These are phyloP conservation scores for Taphrorychus bicolor DNA, from an alignment of 2,888 invertebrate genomes.

Conservation along the genomic window DNA sequence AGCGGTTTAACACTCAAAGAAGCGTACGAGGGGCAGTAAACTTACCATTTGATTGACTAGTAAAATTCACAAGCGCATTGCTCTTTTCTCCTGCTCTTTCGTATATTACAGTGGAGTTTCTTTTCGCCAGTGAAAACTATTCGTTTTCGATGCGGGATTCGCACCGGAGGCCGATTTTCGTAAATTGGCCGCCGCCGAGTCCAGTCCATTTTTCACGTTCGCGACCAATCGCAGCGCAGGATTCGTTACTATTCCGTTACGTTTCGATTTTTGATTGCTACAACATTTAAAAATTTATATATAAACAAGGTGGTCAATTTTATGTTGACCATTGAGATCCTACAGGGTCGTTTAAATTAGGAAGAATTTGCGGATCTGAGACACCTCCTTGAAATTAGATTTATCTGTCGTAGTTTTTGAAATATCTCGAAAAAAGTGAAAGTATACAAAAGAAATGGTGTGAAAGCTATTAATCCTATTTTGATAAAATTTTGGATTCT, in stretches of 20 bases:
- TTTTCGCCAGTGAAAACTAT: conserved; percentile 86
- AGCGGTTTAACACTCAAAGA: conserved; percentile 6
- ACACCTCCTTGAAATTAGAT: no score
- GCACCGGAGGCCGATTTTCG: conserved; percentile 68
- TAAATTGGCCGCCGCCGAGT: conserved; percentile 69
- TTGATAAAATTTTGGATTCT: no score
- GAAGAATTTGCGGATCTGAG: no score
- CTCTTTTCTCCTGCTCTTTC: no score
- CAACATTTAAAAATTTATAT: conserved; percentile 6
- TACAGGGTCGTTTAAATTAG: no score
- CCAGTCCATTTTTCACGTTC: conserved; percentile 76
- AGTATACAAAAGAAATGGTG: no score
- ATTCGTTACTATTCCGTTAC: conserved; percentile 86
- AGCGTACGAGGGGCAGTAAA: background rate
- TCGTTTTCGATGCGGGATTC: conserved; percentile 69
- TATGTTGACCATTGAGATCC: no score
- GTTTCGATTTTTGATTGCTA: conserved; percentile 68
- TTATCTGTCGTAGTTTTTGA: no score
- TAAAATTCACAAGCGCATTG: conserved; percentile 40
- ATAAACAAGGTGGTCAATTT: no score
- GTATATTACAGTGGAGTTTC: conserved; percentile 73
- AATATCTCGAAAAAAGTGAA: no score
- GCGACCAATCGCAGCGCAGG: conserved; percentile 84
- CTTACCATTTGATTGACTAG: conserved; percentile 53
- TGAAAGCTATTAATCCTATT: no score